Conservation (phyloP, 2,888 invertebrate species). For the Eumerus sabulonum region DNA sequence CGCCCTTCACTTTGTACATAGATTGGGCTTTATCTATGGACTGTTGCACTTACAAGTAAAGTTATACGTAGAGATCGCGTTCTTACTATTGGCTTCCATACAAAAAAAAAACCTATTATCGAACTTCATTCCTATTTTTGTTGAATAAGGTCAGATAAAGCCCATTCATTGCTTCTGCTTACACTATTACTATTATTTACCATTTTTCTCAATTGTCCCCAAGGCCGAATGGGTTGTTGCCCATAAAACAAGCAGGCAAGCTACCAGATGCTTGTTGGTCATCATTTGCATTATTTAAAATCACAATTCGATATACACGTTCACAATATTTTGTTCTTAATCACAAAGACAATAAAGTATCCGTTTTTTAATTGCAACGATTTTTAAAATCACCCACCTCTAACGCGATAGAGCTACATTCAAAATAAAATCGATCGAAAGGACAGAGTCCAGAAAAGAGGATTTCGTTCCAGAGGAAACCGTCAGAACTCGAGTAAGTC, state of each 20-base stretch:
- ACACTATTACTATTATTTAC: constrained; percentile 39
- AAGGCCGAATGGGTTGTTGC: constrained; percentile 31
- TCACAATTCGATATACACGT: neutral
- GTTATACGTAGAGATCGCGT: too few relatives aligned
- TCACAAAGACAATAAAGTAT: too few relatives aligned
- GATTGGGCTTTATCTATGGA: constrained; percentile 17
- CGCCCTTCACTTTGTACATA: constrained; percentile 15
- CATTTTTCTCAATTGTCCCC: constrained; percentile 34
- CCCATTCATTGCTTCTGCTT: neutral
- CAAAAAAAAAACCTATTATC: constrained; percentile 17
- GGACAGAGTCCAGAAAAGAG: too few relatives aligned
- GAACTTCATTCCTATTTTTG: too few relatives aligned
- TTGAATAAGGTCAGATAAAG: constrained; percentile 7
- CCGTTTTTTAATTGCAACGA: neutral
- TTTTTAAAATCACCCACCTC: neutral
- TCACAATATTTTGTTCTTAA: neutral
- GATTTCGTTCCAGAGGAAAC: constrained; percentile 3
- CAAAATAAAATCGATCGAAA: neutral
- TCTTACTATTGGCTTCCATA: constrained; percentile 1
- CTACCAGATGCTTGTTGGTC: constrained; percentile 20
- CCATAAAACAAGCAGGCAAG: constrained; percentile 26
- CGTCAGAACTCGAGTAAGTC: constrained; percentile 50
- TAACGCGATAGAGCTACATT: neutral
- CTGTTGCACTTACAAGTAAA: constrained; percentile 15
- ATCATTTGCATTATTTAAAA: constrained; percentile 10